Conservation (phyloP, 2,888 invertebrate species). For the Lordiphosa fenestrarum region DNA sequence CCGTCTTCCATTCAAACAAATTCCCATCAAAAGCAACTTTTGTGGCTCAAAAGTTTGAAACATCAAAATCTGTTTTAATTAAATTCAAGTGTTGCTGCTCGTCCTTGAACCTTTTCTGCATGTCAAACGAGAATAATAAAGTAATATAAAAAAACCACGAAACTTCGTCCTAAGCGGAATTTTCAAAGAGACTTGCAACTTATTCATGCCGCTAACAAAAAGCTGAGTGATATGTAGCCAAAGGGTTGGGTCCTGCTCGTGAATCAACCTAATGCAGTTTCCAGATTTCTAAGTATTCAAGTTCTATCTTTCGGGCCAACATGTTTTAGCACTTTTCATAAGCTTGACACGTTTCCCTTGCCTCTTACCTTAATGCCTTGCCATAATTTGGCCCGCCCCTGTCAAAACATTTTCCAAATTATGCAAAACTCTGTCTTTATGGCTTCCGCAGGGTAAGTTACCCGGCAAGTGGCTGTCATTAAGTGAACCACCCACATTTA, state of each 20-base stretch:
- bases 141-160: constrained; percentile 3
- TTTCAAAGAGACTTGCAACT: constrained; percentile 63
- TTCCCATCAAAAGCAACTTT: constrained; percentile 42
- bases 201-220: constrained; percentile 38
- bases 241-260: constrained; percentile 34
- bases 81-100: constrained; percentile 55
- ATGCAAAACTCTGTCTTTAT: constrained; percentile 66
- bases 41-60: constrained; percentile 52
- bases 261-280: constrained; percentile 38
- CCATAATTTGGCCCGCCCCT: constrained; percentile 22
- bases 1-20: background rate
- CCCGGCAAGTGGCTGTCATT: constrained; percentile 18
- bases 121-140: constrained; percentile 23
- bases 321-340: constrained; percentile 27
- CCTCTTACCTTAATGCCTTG: constrained; percentile 23
- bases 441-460: constrained; percentile 21
- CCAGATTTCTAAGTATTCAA: constrained; percentile 16
- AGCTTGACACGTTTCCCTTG: constrained; percentile 28
- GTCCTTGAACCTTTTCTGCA: constrained; percentile 27
- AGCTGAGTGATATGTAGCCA: constrained; percentile 45
- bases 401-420: constrained; percentile 35
- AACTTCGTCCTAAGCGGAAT: constrained; percentile 43
- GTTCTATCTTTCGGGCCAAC: constrained; percentile 16
- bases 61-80: constrained; percentile 56
- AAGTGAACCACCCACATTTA: constrained; percentile 25